Base-by-base conservation (phyloP, 2,888 invertebrate genomes). In the Osedax frankpressi region DNA sequence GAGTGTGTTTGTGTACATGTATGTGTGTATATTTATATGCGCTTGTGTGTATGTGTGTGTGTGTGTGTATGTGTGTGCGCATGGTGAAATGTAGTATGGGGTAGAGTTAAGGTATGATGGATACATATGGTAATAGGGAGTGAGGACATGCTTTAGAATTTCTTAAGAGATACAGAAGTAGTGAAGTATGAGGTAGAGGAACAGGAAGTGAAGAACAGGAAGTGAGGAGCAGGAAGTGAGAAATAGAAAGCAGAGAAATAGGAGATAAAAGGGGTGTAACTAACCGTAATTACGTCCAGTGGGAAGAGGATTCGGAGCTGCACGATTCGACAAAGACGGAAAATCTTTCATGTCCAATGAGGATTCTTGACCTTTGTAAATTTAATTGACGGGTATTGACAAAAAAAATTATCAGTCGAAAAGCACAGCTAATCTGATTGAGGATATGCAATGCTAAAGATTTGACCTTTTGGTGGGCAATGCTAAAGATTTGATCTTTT, bases 281-380 rank as follows among this genome's bases (percentile, higher is more conserved):
- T 25, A n/a, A 68, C 83, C 83, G 77, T 83, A 83, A 75, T 81
- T 83, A 70, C 83, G 76, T 28, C 79, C 77, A 25, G 80, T 74
- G n/a, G 81, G 79, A 68, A 81, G 76, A 19, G 81, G 81, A 75
- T 79, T 82, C n/a, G 80, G 78, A 62, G 79, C 77, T 11, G 79
- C 78, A 74, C 82, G 75, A 76, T 81, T 82, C 62, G 82, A 81
- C 70, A 83, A 76, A 62, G 81, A 80, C 2, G 83, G 83, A 75
- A 83, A 83, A 74, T 83, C 83, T 25, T 82, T 80, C 73, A 82
- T 75, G 76, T 83, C 82, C 65, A 83, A 44, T 11, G 44, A 44
- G 19, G 44, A 44, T 11, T 44, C 44, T 11, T 44, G 44, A 44
- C 6, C 11, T 19, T 44, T 44, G 44, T 44, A 44, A 6, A 6